Conservation (phyloP, 2,113 vertebrate species). For the Vidua macroura region DNA sequence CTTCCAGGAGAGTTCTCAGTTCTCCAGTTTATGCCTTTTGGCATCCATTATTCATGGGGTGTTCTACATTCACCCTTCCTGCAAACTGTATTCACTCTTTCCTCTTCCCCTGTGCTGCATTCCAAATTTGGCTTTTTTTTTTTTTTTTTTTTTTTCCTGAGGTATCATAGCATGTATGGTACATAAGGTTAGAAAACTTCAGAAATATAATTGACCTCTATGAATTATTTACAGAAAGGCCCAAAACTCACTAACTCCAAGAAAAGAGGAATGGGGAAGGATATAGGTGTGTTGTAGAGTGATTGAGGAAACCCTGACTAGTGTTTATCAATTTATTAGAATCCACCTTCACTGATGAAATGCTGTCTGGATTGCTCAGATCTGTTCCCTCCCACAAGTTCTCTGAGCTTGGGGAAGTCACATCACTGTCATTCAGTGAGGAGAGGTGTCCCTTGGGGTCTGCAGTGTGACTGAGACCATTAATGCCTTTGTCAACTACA, state of each 20-base stretch:
- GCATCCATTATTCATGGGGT: background rate
- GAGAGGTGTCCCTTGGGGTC: background rate
- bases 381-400: background rate
- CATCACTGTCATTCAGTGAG: background rate
- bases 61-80: background rate
- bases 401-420: background rate
- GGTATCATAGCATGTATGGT: background rate
- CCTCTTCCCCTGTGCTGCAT: background rate
- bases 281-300: background rate
- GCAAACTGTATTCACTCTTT: background rate
- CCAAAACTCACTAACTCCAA: background rate
- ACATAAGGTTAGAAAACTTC: background rate
- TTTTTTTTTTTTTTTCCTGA: background rate
- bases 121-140: background rate
- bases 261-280: background rate
- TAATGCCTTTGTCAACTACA: background rate
- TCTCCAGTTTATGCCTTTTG: background rate
- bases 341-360: background rate
- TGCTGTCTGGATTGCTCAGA: background rate
- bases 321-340: background rate
- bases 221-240: background rate
- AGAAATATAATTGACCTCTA: background rate
- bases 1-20: background rate
- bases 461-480: rapidly evolving
- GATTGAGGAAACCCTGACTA: background rate